These are phyloP conservation scores for Mythimna albipuncta DNA, from an alignment of 2,888 invertebrate species.

Conservation along the genomic window DNA sequence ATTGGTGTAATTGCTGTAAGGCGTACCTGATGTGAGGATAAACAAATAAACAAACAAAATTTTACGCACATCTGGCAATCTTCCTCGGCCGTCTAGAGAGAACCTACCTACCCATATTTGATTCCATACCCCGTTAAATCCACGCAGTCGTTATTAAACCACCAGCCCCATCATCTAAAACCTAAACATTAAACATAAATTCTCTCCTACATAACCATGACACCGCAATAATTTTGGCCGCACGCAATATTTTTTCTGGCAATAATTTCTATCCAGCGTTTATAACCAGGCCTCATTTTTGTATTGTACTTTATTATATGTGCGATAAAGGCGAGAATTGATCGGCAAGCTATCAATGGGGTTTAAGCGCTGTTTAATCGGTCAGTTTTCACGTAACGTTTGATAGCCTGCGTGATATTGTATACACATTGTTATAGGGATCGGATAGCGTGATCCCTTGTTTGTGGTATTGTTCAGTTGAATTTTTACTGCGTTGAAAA, in stretches of 20 bases:
- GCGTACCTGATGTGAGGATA: no score
- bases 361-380: slow-evolving; percentile 73
- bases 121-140: neutral
- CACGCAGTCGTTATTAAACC: neutral
- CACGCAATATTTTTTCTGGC: slow-evolving; percentile 75
- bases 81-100: neutral
- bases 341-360: slow-evolving; percentile 58
- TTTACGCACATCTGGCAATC: no score
- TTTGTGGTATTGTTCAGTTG: neutral
- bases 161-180: slow-evolving; percentile 49
- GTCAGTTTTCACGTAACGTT: slow-evolving; percentile 77
- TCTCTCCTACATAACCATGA: slow-evolving; percentile 66
- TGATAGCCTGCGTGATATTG: slow-evolving; percentile 75
- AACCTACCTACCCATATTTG: neutral
- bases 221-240: slow-evolving; percentile 70
- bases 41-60: no score
- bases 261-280: slow-evolving; percentile 71
- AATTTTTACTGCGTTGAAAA: neutral
- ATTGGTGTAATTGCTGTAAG: no score
- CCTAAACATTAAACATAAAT: slow-evolving; percentile 55
- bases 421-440: slow-evolving; percentile 65
- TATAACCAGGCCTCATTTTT: slow-evolving; percentile 58
- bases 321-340: slow-evolving; percentile 60
- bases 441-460: slow-evolving; percentile 27
- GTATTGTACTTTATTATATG: slow-evolving; percentile 49